Conservation (phyloP, 2,888 invertebrate genomes). For the Suillia variegata region DNA sequence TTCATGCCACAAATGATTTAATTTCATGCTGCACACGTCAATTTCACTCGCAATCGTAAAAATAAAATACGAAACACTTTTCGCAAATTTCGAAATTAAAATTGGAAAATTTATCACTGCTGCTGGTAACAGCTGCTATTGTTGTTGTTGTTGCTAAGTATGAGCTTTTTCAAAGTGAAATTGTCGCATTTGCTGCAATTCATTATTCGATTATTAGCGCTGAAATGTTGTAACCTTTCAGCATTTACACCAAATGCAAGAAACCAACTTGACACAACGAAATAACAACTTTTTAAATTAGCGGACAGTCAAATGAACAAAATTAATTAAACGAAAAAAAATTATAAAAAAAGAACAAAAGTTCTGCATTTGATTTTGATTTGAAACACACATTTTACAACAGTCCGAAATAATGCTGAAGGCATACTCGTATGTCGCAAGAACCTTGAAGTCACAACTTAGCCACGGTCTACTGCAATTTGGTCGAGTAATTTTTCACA, state of each 20-base stretch:
- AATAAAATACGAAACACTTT: slow-evolving; percentile 23
- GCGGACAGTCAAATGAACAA: too few species aligned
- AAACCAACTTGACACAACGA: too few species aligned
- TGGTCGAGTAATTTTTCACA: background rate
- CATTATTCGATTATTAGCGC: slow-evolving; percentile 31
- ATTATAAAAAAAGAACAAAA: too few species aligned
- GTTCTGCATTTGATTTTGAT: too few species aligned
- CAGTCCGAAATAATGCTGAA: too few species aligned
- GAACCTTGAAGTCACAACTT: slow-evolving; percentile 10
- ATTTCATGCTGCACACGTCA: slow-evolving; percentile 35
- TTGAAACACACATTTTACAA: too few species aligned
- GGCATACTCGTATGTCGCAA: background rate
- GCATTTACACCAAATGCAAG: too few species aligned
- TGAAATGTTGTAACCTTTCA: too few species aligned
- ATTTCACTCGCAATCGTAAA: slow-evolving; percentile 31
- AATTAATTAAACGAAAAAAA: too few species aligned
- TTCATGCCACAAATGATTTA: slow-evolving; percentile 50
- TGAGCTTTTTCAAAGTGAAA: slow-evolving; percentile 22
- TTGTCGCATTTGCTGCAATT: slow-evolving; percentile 24
- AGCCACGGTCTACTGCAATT: slow-evolving; percentile 11
- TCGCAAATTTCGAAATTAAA: slow-evolving; percentile 5
- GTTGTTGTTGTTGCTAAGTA: slow-evolving; percentile 9
- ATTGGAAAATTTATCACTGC: slow-evolving; percentile 41
- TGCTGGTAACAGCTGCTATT: slow-evolving; percentile 46
- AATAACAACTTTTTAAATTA: too few species aligned